Conservation (phyloP, 2,113 vertebrate species). For the Vidua chalybeata region DNA sequence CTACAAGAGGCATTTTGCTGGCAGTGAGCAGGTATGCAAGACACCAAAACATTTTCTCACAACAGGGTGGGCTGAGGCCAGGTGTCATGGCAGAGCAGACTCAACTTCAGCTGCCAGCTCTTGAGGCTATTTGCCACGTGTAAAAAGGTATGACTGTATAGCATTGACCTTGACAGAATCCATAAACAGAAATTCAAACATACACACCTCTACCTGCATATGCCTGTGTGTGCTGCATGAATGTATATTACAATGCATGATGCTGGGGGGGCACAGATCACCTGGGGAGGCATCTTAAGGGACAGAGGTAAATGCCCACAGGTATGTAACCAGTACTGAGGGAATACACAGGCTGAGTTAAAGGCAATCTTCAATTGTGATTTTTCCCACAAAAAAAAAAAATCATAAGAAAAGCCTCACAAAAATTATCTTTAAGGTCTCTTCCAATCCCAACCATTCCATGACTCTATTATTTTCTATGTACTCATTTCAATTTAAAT, state of each 20-base stretch:
- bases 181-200: neutral
- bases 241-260: accelerated
- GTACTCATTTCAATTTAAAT: neutral
- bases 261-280: neutral
- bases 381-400: neutral
- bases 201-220: neutral
- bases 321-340: neutral
- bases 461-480: neutral
- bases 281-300: neutral
- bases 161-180: neutral
- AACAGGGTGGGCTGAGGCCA: neutral
- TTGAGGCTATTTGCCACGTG: neutral
- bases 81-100: neutral
- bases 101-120: neutral
- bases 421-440: neutral
- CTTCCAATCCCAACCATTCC: neutral
- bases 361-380: neutral
- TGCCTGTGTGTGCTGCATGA: neutral
- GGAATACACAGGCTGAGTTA: neutral
- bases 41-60: neutral
- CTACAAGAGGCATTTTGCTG: neutral
- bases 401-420: neutral
- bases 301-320: neutral
- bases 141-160: neutral
- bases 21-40: neutral